Conservation (phyloP, 2,888 invertebrate genomes). For the Monochamus alternatus region DNA sequence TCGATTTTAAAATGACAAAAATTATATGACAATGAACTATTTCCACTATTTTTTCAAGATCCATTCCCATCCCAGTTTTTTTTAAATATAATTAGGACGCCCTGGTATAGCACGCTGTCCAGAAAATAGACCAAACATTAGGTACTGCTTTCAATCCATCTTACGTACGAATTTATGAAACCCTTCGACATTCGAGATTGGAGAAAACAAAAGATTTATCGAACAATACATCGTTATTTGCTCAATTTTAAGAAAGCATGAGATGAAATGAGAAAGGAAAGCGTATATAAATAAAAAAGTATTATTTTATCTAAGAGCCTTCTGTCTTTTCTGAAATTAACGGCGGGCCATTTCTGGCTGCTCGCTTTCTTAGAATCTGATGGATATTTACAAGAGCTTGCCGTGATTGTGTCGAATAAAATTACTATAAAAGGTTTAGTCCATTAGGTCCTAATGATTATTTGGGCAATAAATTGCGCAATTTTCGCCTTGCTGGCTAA, state of each 20-base stretch:
- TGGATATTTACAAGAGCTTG: conserved; percentile 34
- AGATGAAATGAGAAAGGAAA: neutral
- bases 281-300: conserved; percentile 22
- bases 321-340: conserved; percentile 22
- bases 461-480: conserved; percentile 31
- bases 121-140: too few species aligned
- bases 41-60: too few species aligned
- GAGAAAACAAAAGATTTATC: neutral
- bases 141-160: too few species aligned
- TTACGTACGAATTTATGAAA: too few species aligned
- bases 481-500: conserved; percentile 26
- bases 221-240: neutral
- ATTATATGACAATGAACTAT: too few species aligned
- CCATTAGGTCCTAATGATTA: conserved; percentile 38
- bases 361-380: conserved; percentile 17
- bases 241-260: neutral
- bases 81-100: too few species aligned
- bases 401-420: conserved; percentile 35
- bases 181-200: too few species aligned
- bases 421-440: conserved; percentile 38
- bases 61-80: too few species aligned
- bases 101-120: too few species aligned
- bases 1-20: too few species aligned
- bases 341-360: conserved; percentile 13
- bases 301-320: conserved; percentile 22